A percentile compares a stretch with the other conserved stretches of the same genome.
phyloP scores from a whole-genome alignment of 2,888 invertebrate species.

The Plemyria rubiginata region DNA sequence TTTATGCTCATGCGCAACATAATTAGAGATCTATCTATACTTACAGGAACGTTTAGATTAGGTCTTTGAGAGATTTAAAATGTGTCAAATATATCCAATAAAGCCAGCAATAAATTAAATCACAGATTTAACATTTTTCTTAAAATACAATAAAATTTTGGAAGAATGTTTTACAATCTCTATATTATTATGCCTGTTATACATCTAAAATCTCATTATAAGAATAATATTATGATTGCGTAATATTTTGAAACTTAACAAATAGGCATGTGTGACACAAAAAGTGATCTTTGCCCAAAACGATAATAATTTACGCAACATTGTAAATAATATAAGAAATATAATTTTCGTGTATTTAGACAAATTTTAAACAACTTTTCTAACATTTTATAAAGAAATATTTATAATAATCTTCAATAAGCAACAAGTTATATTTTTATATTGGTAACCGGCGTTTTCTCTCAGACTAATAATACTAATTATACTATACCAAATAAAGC shows the following conservation, averaged over 20 bases:
- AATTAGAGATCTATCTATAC: slow-evolving; percentile 82
- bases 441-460: slow-evolving; percentile 85
- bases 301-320: slow-evolving; percentile 78
- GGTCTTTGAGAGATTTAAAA: slow-evolving; percentile 68
- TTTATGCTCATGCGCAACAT: slow-evolving; percentile 68
- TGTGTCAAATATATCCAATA: slow-evolving; percentile 43
- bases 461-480: slow-evolving; percentile 84
- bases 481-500: slow-evolving; percentile 78
- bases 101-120: slow-evolving; percentile 81
- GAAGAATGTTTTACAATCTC: slow-evolving; percentile 54
- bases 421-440: slow-evolving; percentile 84
- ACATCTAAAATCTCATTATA: slow-evolving; percentile 69
- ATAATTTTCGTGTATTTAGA: slow-evolving; percentile 61
- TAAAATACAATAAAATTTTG: slow-evolving; percentile 59
- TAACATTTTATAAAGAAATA: slow-evolving; percentile 79
- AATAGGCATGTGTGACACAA: slow-evolving; percentile 50
- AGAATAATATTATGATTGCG: slow-evolving; percentile 65
- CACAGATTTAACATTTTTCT: slow-evolving; percentile 77
- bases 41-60: slow-evolving; percentile 81
- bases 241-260: slow-evolving; percentile 82
- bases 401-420: slow-evolving; percentile 82
- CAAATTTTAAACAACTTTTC: slow-evolving; percentile 71
- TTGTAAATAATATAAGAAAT: slow-evolving; percentile 57
- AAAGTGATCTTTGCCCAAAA: slow-evolving; percentile 52
- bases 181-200: slow-evolving; percentile 55